These are phyloP conservation scores for Pongo abelii DNA, from an alignment of 2,113 vertebrate genomes.

Conservation along the genomic window DNA sequence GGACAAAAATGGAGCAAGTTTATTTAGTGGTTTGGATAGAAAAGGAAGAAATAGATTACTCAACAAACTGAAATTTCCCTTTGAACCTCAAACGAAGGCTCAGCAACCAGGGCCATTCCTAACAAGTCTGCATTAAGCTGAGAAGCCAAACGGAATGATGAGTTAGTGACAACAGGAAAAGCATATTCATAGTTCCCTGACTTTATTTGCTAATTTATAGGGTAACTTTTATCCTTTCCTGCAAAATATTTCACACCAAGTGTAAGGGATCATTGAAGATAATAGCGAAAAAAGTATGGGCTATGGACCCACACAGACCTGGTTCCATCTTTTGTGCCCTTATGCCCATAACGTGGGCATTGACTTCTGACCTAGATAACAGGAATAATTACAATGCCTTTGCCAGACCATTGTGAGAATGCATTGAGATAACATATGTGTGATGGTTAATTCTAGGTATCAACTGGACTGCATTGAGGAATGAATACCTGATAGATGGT, in stretches of 20 bases:
- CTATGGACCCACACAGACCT: rapidly evolving
- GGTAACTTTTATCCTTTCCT: rapidly evolving
- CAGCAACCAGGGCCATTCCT: slow-evolving; percentile 16
- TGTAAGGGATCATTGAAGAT: rapidly evolving
- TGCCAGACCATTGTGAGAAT: rapidly evolving
- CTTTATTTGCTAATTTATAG: neutral
- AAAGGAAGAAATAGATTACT: slow-evolving; percentile 72
- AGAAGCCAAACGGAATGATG: neutral
- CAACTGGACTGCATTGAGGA: neutral
- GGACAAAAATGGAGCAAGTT: slow-evolving; percentile 71
- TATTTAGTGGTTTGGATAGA: slow-evolving; percentile 77
- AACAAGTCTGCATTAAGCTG: neutral
- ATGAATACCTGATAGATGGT: neutral
- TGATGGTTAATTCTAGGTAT: neutral
- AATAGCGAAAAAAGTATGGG: rapidly evolving
- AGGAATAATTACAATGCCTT: rapidly evolving
- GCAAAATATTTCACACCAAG: neutral
- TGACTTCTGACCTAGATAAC: rapidly evolving
- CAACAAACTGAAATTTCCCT: slow-evolving; percentile 70
- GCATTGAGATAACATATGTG: neutral
- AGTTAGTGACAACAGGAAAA: neutral
- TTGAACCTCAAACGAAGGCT: slow-evolving; percentile 65
- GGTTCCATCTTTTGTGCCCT: rapidly evolving
- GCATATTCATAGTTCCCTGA: rapidly evolving
- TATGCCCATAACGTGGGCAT: rapidly evolving